A percentile compares a stretch with the other conserved stretches of the same genome.
These are phyloP conservation scores for Radopholus similis DNA, from an alignment of 1,140 invertebrate genomes.

Conservation along the genomic window DNA sequence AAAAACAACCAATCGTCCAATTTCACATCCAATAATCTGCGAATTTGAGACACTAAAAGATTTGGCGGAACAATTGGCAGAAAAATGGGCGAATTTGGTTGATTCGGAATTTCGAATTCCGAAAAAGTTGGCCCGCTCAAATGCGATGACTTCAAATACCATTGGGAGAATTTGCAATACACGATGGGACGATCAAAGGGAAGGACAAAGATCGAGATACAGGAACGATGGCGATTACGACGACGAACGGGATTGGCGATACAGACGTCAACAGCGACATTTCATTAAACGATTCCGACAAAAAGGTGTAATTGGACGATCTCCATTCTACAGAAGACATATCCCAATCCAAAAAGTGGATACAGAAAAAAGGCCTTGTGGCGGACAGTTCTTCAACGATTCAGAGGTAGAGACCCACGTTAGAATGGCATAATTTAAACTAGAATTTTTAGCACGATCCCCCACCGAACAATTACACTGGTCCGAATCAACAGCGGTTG, in stretches of 20 bases:
- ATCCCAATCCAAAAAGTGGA: no score
- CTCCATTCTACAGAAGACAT: no score
- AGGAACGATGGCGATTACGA: no score
- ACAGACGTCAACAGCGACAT: background rate
- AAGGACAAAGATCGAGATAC: no score
- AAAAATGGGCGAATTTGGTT: conserved; percentile 17
- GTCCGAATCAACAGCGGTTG: no score
- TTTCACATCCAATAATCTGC: background rate
- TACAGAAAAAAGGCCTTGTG: background rate
- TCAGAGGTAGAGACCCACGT: background rate
- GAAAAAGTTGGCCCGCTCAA: conserved; percentile 8
- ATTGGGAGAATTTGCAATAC: no score
- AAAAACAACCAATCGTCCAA: background rate
- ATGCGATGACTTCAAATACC: no score
- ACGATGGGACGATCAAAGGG: no score
- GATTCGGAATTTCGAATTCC: conserved; percentile 13
- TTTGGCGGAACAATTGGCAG: conserved; percentile 14
- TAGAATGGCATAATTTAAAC: no score
- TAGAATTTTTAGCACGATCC: no score
- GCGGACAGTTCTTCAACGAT: background rate
- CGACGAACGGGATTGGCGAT: background rate
- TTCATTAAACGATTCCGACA: background rate
- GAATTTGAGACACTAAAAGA: conserved; percentile 4
- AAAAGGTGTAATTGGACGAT: no score
- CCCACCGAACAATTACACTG: no score